phyloP scores from a whole-genome alignment of 2,797 vertebrate species.

The Poeciliopsis paucimaculata region DNA sequence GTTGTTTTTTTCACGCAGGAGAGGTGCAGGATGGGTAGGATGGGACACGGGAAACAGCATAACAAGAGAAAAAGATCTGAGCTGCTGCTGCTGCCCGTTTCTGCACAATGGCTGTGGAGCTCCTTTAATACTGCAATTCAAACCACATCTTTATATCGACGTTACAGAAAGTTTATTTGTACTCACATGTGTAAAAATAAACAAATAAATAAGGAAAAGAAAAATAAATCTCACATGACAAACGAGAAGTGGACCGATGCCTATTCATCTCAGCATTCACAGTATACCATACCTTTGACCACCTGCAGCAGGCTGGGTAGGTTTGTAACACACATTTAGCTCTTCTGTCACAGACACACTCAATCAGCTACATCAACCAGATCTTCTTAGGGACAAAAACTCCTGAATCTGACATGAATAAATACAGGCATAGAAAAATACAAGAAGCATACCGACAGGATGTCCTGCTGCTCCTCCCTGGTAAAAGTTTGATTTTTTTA shows the following conservation, averaged over 20 bases:
- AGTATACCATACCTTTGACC: conserved; percentile 22
- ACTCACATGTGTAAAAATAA: conserved; percentile 22
- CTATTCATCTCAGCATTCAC: conserved; percentile 48
- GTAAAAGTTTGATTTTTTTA: conserved; percentile 58
- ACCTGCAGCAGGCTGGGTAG: conserved; percentile 26
- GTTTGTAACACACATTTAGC: conserved; percentile 47
- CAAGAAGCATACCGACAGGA: conserved; percentile 72
- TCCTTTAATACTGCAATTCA: conserved; percentile 9
- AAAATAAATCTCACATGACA: conserved; percentile 26
- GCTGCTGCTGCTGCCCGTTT: conserved; percentile 26
- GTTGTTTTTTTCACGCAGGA: conserved; percentile 29
- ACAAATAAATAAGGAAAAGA: not conserved
- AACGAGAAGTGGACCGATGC: conserved; percentile 37
- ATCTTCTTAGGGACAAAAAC: conserved; percentile 53
- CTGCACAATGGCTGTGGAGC: not conserved
- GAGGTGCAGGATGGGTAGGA: conserved; percentile 20
- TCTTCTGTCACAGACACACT: conserved; percentile 66
- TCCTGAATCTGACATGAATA: conserved; percentile 64
- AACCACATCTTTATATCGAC: conserved; percentile 31
- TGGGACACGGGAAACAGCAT: conserved; percentile 9
- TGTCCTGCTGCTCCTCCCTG: conserved; percentile 69
- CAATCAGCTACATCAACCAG: conserved; percentile 43
- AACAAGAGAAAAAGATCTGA: conserved; percentile 17
- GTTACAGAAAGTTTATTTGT: conserved; percentile 19
- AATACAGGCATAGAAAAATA: conserved; percentile 76